Percentiles rank a stretch among this genome's conserved stretches.
These are phyloP conservation scores for Vannuccia rotundouncinata DNA, from an alignment of 2,888 invertebrate genomes.

Conservation along the genomic window DNA sequence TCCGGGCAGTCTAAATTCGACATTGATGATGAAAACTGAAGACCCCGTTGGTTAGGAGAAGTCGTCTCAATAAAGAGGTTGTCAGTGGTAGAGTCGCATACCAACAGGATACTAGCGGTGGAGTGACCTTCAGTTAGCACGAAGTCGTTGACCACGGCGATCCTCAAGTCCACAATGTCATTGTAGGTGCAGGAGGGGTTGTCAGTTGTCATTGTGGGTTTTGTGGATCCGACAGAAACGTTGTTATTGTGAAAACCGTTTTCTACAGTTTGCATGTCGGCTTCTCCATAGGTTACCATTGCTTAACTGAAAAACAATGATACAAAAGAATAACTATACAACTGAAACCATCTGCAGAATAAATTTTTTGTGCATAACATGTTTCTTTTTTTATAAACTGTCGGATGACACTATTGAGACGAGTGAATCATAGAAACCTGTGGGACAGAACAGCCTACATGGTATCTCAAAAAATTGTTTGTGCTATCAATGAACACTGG, in stretches of 20 bases:
- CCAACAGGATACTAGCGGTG: neutral
- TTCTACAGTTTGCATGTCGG: neutral
- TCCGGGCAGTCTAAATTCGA: neutral
- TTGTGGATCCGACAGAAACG: neutral
- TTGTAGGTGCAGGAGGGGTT: neutral
- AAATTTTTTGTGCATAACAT: too few species aligned
- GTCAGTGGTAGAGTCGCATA: neutral
- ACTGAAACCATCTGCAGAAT: too few species aligned
- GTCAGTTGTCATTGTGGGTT: neutral
- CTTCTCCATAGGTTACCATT: neutral
- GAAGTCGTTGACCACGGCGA: neutral
- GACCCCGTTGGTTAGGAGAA: neutral
- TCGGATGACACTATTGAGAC: too few species aligned
- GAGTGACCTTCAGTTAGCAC: neutral
- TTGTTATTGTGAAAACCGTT: constrained; percentile 13
- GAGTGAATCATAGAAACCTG: too few species aligned
- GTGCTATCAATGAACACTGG: too few species aligned
- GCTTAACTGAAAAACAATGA: neutral
- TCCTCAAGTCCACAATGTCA: neutral
- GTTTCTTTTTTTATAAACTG: too few species aligned
- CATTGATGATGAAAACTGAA: neutral
- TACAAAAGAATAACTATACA: too few species aligned
- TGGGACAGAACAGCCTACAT: too few species aligned
- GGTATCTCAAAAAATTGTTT: too few species aligned
- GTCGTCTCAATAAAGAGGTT: neutral